Conservation (phyloP, 2,888 invertebrate genomes). For the Torymus texanus region DNA sequence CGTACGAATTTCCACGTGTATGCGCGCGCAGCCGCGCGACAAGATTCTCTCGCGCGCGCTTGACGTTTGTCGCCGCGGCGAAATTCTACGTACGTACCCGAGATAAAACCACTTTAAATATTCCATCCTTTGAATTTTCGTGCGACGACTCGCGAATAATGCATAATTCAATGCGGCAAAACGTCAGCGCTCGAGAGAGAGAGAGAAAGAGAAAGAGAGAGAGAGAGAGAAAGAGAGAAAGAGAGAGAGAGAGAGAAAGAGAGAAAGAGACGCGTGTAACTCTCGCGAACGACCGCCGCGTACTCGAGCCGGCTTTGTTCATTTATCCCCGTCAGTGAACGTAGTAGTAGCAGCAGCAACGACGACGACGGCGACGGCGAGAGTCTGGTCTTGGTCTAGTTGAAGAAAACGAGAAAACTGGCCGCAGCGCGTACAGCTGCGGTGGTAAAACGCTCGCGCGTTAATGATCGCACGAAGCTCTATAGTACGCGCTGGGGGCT, state of each 20-base stretch:
- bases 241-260: neutral
- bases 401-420: constrained; percentile 1
- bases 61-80: constrained; percentile 22
- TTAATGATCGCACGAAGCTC: constrained; percentile 15
- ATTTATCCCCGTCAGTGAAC: constrained; percentile 47
- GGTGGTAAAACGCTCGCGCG: constrained; percentile 13
- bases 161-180: constrained; percentile 57
- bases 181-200: constrained; percentile 24
- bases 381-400: neutral
- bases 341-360: too few species aligned
- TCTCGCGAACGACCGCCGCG: constrained; percentile 9
- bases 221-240: neutral
- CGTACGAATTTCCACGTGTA: neutral
- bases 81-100: constrained; percentile 39
- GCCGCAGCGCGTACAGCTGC: neutral
- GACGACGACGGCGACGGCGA: too few species aligned
- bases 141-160: constrained; percentile 43
- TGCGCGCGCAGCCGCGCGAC: neutral
- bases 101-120: constrained; percentile 55
- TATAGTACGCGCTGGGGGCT: too few species aligned
- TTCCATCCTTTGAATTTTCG: constrained; percentile 54
- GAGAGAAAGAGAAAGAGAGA: too few species aligned
- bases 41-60: constrained; percentile 20
- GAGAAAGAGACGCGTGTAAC: constrained; percentile 44
- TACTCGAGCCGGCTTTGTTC: constrained; percentile 34